Conservation (phyloP, 2,888 invertebrate genomes). For the Galerucella nymphaeae region DNA sequence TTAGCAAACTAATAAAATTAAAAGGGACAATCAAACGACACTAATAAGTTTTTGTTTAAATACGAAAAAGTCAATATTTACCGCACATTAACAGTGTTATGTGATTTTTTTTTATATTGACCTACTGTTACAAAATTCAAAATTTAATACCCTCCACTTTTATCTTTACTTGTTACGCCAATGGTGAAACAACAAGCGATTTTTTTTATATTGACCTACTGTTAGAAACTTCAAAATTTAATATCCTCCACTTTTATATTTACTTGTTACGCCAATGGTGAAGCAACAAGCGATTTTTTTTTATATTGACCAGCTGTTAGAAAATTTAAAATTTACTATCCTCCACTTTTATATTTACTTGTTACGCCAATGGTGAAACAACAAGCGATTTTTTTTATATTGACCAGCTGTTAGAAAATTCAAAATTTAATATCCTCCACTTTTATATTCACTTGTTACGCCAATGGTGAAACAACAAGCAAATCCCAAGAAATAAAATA, state of each 20-base stretch:
- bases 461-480: background rate
- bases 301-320: background rate
- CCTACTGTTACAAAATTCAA: background rate
- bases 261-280: background rate
- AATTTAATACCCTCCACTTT: background rate
- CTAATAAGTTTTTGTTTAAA: slow-evolving; percentile 8
- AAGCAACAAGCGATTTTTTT: background rate
- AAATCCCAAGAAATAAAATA: slow-evolving; percentile 11
- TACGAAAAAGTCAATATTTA: background rate
- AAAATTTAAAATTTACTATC: background rate
- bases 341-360: background rate
- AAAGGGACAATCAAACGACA: background rate
- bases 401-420: no score
- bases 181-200: background rate
- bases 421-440: background rate
- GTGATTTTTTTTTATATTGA: background rate
- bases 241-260: background rate
- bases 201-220: no score
- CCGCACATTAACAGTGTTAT: background rate
- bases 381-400: no score
- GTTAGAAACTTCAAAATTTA: background rate
- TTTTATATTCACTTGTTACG: background rate
- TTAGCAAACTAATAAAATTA: slow-evolving; percentile 6
- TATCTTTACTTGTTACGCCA: background rate
- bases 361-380: background rate